These are phyloP conservation scores for Nesometra sesokonis DNA, from an alignment of 35 echinoderm and acorn worm species.

Conservation along the genomic window DNA sequence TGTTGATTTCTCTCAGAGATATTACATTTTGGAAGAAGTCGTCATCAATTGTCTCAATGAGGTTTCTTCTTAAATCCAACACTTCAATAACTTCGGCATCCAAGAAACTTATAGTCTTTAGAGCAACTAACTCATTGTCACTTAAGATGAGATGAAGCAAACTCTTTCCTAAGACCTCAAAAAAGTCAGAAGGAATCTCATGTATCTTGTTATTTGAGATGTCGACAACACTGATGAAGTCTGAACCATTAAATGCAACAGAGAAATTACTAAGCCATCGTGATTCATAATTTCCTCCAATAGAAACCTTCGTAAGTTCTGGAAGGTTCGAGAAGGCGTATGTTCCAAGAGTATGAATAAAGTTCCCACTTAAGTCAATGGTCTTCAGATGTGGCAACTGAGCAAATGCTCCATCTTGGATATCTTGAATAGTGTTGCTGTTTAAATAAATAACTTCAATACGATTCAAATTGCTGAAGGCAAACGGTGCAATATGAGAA, in stretches of 20 bases:
- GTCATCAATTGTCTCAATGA: background rate
- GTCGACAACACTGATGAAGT: background rate
- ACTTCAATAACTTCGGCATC: background rate
- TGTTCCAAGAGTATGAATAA: background rate
- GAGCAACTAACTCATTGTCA: background rate
- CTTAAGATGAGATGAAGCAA: background rate
- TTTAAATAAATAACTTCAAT: background rate
- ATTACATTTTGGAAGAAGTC: background rate
- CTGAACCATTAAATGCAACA: background rate
- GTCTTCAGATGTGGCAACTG: background rate
- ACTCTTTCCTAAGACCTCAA: background rate
- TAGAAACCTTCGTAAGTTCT: background rate
- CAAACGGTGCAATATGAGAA: background rate
- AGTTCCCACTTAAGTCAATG: background rate
- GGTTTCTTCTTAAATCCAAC: background rate
- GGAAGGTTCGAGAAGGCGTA: background rate
- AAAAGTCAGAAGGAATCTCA: background rate
- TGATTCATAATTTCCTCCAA: background rate
- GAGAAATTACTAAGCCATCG: background rate
- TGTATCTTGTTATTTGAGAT: background rate
- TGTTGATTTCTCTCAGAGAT: background rate
- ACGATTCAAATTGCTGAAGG: background rate
- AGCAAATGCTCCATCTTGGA: background rate
- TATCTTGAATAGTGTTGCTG: background rate
- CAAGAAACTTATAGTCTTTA: background rate